Conservation (phyloP, 2,888 invertebrate species). For the Lasioglossum calceatum region DNA sequence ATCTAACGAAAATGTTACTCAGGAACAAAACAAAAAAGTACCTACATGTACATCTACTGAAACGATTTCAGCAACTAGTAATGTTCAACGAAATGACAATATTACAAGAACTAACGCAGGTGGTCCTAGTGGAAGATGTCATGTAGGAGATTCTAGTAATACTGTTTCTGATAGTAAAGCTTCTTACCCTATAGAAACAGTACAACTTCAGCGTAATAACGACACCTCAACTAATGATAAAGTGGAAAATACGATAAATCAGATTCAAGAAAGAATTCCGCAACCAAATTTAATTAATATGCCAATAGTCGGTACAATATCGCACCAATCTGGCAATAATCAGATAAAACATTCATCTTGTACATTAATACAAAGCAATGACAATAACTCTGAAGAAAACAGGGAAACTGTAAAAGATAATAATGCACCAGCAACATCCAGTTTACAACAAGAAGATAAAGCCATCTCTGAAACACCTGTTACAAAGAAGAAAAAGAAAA, state of each 20-base stretch:
- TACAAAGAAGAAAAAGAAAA: constrained; percentile 30
- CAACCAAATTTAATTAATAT: not conserved
- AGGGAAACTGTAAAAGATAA: not conserved
- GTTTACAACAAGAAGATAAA: constrained; percentile 13
- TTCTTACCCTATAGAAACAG: not conserved
- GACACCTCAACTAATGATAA: not conserved
- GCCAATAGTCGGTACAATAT: not conserved
- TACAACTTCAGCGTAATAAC: not conserved
- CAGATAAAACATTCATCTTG: not conserved
- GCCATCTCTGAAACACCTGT: not conserved
- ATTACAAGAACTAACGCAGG: not conserved
- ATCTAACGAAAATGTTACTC: not conserved
- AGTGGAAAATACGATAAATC: not conserved
- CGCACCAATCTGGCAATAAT: not conserved
- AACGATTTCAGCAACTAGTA: not conserved
- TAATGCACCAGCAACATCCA: not conserved
- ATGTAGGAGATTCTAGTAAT: not conserved
- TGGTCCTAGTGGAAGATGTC: not conserved
- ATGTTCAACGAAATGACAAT: not conserved
- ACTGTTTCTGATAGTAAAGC: not conserved
- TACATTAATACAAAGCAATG: not conserved
- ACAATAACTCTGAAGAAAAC: not conserved
- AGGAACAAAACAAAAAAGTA: not conserved
- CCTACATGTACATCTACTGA: not conserved
- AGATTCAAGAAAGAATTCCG: not conserved